Base-by-base conservation (phyloP, 2,113 vertebrate species). In the Melanerpes formicivorus region DNA sequence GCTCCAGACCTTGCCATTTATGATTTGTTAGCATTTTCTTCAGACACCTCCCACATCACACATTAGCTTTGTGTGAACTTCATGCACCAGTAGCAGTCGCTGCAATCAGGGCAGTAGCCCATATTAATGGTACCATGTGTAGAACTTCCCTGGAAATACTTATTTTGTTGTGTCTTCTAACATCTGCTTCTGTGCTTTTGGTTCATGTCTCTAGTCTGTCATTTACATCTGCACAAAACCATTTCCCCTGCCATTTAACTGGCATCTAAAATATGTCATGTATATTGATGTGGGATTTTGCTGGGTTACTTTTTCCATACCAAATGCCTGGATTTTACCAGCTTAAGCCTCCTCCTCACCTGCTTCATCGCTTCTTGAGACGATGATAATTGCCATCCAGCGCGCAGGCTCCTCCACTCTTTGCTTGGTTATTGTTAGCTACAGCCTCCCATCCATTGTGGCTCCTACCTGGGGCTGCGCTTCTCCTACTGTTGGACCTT, bases 231-330 rank as follows among this genome's bases (percentile, higher is more conserved):
- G 91, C 91, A 82, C 73, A 30, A 54, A 78, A 29, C 86, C 67
- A 64, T 93, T 94, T 91, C 93, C 93, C 94, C 95, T 96, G 95
- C 94, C 94, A 92, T 91, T 96, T 95, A 93, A 96, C 93, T 94
- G 93, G 75, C 93, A 93, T 54, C 93, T 95, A 65, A 97, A 96
- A 95, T 95, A 95, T 95, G 87, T 78, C 74, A 50, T 42, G 67
- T 92, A 80, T 91, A 78, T 93, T 9, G 83, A 88, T 73, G 86
- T 62, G 0, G 74, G 58, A 4, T 55, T 91, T 90, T 92, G 44
- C 65, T 59, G 79, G 79, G 52, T 87, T 48, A 26, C 72, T 73
- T 65, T 71, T 63, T 80, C 89, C 87, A 12, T 84, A n/a, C 71
- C 79, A 10, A 67, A 17, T 6, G 62, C 64, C 17, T 65, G 7